These are phyloP conservation scores for Andinoacara biseriatus DNA, from an alignment of 2,113 vertebrate genomes.

Conservation along the genomic window DNA sequence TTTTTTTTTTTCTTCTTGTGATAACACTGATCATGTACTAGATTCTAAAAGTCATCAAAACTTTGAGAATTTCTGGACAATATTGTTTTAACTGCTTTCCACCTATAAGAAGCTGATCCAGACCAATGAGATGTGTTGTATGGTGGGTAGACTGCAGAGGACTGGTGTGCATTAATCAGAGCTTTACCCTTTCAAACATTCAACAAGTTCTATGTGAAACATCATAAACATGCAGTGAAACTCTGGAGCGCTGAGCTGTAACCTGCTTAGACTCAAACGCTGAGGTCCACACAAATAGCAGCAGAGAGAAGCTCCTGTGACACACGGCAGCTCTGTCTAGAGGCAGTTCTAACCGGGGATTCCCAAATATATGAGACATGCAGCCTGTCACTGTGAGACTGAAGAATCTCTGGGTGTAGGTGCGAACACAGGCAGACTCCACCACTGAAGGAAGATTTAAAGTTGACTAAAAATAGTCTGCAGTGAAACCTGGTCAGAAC, in stretches of 20 bases:
- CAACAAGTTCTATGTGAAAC: neutral
- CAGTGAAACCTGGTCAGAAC: too few relatives aligned
- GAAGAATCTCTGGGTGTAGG: neutral
- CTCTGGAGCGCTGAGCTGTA: neutral
- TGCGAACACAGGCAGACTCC: neutral
- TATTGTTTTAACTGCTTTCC: too few relatives aligned
- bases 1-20: neutral
- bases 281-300: neutral
- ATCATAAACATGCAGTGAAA: neutral
- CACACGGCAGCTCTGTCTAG: neutral
- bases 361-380: neutral
- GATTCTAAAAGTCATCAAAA: neutral
- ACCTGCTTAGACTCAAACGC: neutral
- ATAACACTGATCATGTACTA: too few relatives aligned
- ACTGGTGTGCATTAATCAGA: neutral
- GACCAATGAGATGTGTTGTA: neutral
- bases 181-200: neutral
- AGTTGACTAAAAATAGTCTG: too few relatives aligned
- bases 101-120: neutral
- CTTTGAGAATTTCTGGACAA: too few relatives aligned
- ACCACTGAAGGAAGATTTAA: too few relatives aligned
- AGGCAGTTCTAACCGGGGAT: neutral
- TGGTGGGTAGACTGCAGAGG: too few relatives aligned
- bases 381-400: neutral
- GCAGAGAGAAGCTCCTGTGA: too few relatives aligned